Conservation (phyloP, 2,797 vertebrate species). For the Myripristis murdjan region DNA sequence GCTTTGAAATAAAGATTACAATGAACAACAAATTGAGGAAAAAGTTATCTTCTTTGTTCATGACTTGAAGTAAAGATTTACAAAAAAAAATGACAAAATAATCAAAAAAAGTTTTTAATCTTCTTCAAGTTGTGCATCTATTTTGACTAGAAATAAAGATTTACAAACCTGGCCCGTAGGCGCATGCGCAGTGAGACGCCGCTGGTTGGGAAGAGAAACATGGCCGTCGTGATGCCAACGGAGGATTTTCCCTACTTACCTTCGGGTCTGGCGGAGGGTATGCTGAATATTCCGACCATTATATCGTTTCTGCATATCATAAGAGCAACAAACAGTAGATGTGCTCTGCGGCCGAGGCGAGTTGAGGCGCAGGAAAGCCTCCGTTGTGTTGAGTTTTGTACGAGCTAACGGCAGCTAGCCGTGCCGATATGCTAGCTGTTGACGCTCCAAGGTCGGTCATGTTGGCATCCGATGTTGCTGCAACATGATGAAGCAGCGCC, state of each 20-base stretch:
- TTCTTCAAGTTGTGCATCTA: no score
- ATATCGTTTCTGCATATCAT: fast-evolving
- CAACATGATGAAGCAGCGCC: not conserved
- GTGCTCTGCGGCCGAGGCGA: fast-evolving
- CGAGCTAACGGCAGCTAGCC: slow-evolving; percentile 54
- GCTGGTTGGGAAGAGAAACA: slow-evolving; percentile 58
- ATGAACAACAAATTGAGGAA: no score
- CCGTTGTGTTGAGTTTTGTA: not conserved
- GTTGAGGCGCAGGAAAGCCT: not conserved
- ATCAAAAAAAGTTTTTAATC: no score
- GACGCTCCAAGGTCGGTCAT: slow-evolving; percentile 78
- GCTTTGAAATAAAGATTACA: no score
- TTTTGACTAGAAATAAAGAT: no score
- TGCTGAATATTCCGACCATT: slow-evolving; percentile 4
- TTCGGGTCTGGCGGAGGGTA: slow-evolving; percentile 84
- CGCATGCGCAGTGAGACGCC: slow-evolving; percentile 57
- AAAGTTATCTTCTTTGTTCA: no score
- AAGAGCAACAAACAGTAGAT: fast-evolving
- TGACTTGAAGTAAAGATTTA: no score
- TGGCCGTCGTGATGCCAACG: slow-evolving; percentile 83
- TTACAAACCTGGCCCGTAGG: not conserved
- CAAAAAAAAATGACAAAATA: no score
- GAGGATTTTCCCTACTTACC: slow-evolving; percentile 83
- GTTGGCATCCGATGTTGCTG: slow-evolving; percentile 36
- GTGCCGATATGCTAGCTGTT: slow-evolving; percentile 51